Evolutionary conservation across 2,113 vertebrate genomes (phyloP).

Genomic region (Lophura nycthemera): DNA sequence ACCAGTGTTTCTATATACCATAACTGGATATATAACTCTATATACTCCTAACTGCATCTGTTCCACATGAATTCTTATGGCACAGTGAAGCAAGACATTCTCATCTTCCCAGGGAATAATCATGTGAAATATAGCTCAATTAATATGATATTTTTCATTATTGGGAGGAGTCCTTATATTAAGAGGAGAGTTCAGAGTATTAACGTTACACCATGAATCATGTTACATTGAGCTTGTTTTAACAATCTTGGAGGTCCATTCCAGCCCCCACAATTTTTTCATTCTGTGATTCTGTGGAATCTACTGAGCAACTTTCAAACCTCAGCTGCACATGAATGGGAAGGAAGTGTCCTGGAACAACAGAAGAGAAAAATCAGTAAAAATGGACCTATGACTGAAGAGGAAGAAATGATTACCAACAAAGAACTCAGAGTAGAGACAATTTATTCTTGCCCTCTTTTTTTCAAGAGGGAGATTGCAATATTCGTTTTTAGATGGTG

Average conservation of each 20-base stretch:
- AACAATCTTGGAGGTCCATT: too few species aligned
- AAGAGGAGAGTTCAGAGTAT: not conserved
- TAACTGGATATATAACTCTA: too few species aligned
- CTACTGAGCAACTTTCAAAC: not conserved
- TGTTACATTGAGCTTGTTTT: not conserved
- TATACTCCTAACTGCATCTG: not conserved
- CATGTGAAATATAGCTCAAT: not conserved
- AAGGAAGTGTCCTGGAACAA: not conserved
- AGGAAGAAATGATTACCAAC: not conserved
- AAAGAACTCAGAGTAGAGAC: not conserved
- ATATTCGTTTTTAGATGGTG: not conserved
- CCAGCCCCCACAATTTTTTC: too few species aligned
- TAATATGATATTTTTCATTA: not conserved
- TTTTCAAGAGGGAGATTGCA: not conserved
- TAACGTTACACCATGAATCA: not conserved
- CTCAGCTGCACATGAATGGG: not conserved
- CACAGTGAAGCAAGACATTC: not conserved
- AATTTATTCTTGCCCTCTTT: not conserved
- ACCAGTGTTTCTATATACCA: fast-evolving
- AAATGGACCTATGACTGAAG: not conserved
- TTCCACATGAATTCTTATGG: not conserved
- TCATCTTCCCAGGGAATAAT: not conserved
- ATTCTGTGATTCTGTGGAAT: too few species aligned
- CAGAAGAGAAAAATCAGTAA: not conserved
- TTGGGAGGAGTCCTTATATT: not conserved